Conservation (phyloP, 2,888 invertebrate species). For the Apodemia duryi region DNA sequence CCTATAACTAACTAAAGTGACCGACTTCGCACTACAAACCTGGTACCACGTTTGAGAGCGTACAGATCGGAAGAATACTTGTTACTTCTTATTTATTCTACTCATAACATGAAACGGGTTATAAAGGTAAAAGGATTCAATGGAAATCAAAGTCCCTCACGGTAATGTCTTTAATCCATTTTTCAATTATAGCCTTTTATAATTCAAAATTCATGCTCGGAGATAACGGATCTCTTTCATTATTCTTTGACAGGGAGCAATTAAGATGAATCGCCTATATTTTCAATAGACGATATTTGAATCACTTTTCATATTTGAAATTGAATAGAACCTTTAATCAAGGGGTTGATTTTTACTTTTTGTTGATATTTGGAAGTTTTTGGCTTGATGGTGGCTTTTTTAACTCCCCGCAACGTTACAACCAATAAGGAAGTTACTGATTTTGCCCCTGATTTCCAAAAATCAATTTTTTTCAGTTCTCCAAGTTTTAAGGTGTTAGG, state of each 20-base stretch:
- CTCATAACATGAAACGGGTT: too few relatives aligned
- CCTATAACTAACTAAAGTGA: too few relatives aligned
- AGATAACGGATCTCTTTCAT: slow-evolving; percentile 9
- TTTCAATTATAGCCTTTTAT: slow-evolving; percentile 14
- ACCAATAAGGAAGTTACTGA: too few relatives aligned
- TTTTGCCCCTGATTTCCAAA: too few relatives aligned
- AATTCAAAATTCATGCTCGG: slow-evolving; percentile 7
- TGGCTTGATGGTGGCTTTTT: neutral
- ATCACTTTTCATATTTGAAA: slow-evolving; percentile 13
- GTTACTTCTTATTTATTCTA: too few relatives aligned
- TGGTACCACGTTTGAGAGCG: too few relatives aligned
- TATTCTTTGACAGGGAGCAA: slow-evolving; percentile 15
- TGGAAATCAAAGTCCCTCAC: neutral
- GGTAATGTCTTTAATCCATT: slow-evolving; percentile 10
- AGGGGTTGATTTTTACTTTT: neutral
- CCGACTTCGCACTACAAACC: too few relatives aligned
- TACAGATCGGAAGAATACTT: too few relatives aligned
- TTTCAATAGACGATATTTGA: slow-evolving; percentile 13
- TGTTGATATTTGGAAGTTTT: neutral
- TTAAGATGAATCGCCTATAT: slow-evolving; percentile 12
- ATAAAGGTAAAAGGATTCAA: neutral
- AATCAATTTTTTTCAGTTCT: too few relatives aligned
- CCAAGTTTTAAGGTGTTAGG: too few relatives aligned
- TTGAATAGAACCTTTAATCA: slow-evolving; percentile 6
- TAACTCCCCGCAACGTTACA: too few relatives aligned